Base-by-base conservation (phyloP, 2,113 vertebrate species). In the Oncorhynchus keta region DNA sequence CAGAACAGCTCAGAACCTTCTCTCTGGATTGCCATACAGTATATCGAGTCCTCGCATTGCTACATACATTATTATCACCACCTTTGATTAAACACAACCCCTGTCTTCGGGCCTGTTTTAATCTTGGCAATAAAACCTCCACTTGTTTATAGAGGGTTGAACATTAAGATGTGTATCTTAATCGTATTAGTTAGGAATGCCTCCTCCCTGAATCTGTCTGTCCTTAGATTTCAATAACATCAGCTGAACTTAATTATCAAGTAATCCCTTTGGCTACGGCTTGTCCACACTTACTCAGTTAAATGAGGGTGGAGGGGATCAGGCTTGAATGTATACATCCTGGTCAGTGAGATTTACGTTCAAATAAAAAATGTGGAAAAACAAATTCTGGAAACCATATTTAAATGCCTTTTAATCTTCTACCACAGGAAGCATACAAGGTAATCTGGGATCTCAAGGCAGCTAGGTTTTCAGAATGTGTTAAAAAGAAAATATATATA, bases 161-260 rank as follows among this genome's bases (percentile, higher is more conserved):
- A 61, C 59, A 61, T 20, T 4, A 61, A 22, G 20, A 14, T 45
- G 1, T 55, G 16, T 4, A 4, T 18, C 49, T 55, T 55, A 18
- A 55, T 55, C 49, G 4, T 55, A 55, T 14, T 18, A 55, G 51
- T 55, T 55, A 55, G 51, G 51, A 55, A 55, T 55, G 51, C 5
- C 16, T 55, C 51, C 51, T 14, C 51, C 39, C 39, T 45, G 39
- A 45, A 45, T 45, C 39, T 45, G 39, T 11, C 39, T 45, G 9
- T 45, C 70, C 30, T 5, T 59, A n/a, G 14, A 76, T 76, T 70
- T 79, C 32, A 79, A 62, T 66, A 59, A 66, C 28, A 51, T 76
- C 79, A 73, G 30, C 75, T 73, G 76, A 11, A n/a, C 39, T 62
- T 24, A 73, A 72, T 76, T 61, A 79, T 76, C 2, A 51, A 61